Percentiles rank a stretch among this genome's conserved stretches.
phyloP scores from a whole-genome alignment of 1,140 invertebrate genomes.

The Temnothorax longispinosus region DNA sequence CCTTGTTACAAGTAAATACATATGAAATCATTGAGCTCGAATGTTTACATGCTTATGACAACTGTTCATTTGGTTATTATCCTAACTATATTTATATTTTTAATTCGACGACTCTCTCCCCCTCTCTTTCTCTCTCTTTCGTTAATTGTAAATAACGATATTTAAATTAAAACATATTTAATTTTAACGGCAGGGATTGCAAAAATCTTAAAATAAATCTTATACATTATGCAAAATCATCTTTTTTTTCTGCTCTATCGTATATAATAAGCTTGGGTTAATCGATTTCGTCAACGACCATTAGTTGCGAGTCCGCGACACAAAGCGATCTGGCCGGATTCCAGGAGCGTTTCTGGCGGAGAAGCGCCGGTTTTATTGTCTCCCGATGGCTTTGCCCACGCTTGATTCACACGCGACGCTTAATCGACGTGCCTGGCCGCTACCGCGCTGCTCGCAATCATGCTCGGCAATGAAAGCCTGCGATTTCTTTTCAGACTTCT shows the following conservation, averaged over 20 bases:
- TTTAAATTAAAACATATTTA: not conserved
- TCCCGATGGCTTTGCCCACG: conserved; percentile 70
- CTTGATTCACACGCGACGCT: conserved; percentile 65
- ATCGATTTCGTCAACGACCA: conserved; percentile 49
- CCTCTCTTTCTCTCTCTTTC: too few species aligned
- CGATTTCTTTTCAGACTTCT: not conserved
- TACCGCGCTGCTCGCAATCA: conserved; percentile 25
- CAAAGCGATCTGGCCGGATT: conserved; percentile 74
- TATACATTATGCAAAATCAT: too few species aligned
- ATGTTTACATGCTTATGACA: not conserved
- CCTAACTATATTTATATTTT: not conserved
- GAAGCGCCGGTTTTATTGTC: conserved; percentile 76
- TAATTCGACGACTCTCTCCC: too few species aligned
- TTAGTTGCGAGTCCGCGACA: conserved; percentile 42
- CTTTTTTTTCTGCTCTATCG: not conserved
- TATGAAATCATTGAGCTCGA: not conserved
- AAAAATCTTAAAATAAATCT: too few species aligned
- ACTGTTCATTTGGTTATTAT: not conserved
- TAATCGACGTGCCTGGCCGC: conserved; percentile 61
- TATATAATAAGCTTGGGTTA: conserved; percentile 46
- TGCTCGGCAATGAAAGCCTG: conserved; percentile 6
- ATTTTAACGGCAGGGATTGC: not conserved
- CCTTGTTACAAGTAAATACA: not conserved
- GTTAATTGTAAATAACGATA: not conserved
- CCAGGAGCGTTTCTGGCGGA: conserved; percentile 71